These are phyloP conservation scores for Uloborus diversus DNA, from an alignment of 1,140 invertebrate species.

Conservation along the genomic window DNA sequence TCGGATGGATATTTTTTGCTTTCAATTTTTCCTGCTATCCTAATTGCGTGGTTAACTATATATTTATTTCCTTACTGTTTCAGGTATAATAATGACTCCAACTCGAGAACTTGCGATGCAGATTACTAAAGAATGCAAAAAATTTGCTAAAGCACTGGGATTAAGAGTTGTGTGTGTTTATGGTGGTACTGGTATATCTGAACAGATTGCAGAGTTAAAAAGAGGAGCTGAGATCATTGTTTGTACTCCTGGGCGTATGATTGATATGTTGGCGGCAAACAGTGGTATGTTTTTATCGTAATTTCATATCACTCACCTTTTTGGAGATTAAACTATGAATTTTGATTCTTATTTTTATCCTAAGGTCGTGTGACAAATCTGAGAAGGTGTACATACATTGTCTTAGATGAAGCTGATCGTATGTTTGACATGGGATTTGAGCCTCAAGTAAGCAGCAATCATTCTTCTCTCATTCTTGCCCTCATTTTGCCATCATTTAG, in stretches of 20 bases:
- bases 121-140: slow-evolving; percentile 96
- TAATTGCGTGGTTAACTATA: neutral
- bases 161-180: slow-evolving; percentile 96
- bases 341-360: neutral
- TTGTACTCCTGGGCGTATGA: slow-evolving; percentile 99
- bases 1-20: too few species aligned
- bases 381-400: slow-evolving; percentile 93
- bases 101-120: slow-evolving; percentile 99
- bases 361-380: slow-evolving; percentile 92
- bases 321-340: neutral
- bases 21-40: too few species aligned
- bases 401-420: slow-evolving; percentile 97
- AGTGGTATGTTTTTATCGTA: slow-evolving; percentile 72
- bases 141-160: slow-evolving; percentile 89
- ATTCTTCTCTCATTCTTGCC: too few species aligned
- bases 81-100: slow-evolving; percentile 94
- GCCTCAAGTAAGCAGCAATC: slow-evolving; percentile 79
- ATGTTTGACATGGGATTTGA: slow-evolving; percentile 99
- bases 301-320: slow-evolving; percentile 4
- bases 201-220: slow-evolving; percentile 98
- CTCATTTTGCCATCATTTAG: too few species aligned
- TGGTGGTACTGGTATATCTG: slow-evolving; percentile 93
- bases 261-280: slow-evolving; percentile 99
- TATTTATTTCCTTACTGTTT: slow-evolving; percentile 27
- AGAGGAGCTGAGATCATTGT: slow-evolving; percentile 98